Base-by-base conservation (phyloP, 2,113 vertebrate genomes). In the Cnemophilus loriae region DNA sequence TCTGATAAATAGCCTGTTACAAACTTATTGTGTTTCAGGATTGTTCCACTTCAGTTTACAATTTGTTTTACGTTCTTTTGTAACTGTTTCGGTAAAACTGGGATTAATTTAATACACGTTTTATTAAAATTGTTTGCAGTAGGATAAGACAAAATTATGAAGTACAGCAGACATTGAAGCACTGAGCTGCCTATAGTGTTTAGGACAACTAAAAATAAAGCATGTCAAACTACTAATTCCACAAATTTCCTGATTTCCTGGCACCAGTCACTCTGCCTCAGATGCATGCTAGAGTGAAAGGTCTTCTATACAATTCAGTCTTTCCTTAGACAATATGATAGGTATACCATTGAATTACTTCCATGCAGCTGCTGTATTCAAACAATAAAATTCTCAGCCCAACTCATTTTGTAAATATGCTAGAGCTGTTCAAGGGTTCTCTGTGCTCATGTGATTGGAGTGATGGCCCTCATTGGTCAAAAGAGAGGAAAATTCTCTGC, bases 401-500 rank as follows among this genome's bases (percentile, higher is more conserved):
- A 84, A 35, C 68, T 89, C 37, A 61, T 94, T 96, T 64, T 76
- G 68, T 96, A 93, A 96, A 94, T 84, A 79, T 26, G 52, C 37
- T 93, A 42, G 76, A 82, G 83, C 73, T 88, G 73, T 81, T 92
- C 85, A 94, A 92, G 86, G 47, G 64, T 59, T 78, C 53, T 92
- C 64, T 76, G 69, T 92, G 73, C 79, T 96, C 82, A 86, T 87
- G 68, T 90, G 85, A 78, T 84, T 67, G 80, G 24, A 94, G 74
- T 81, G 95, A 92, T 87, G 41, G 86, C 60, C 65, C 80, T 94
- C 68, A 81, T 23, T 37, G 41, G 79, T 92, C 83, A 90, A 80
- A 93, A 90, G 64, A 93, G 92, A 60, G 85, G 83, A 95, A 96
- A 89, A 89, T 73, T 74, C 74, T 86, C 93, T 60, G 24, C 65